phyloP scores from a whole-genome alignment of 53 echinoderm and acorn worm genomes.

The Stichopus horrens region DNA sequence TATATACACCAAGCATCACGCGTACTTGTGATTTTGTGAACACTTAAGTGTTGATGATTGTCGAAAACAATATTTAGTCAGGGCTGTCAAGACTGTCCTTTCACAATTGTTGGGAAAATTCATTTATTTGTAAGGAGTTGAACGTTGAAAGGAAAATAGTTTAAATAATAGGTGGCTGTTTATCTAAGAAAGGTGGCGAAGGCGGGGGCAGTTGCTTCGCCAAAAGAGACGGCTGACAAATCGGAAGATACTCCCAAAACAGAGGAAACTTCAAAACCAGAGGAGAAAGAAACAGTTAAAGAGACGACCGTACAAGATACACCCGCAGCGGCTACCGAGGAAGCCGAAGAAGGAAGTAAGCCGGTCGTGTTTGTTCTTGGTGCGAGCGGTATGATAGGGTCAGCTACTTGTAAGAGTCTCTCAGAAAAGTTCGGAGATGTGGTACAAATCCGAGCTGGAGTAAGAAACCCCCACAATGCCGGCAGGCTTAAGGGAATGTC shows the following conservation, averaged over 20 bases:
- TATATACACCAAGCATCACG: too few relatives aligned
- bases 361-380: slow-evolving; percentile 48
- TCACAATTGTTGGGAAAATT: too few relatives aligned
- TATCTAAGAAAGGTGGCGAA: background rate
- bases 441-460: slow-evolving; percentile 49
- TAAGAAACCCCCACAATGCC: slow-evolving; percentile 28
- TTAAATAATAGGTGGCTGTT: slow-evolving; percentile 18
- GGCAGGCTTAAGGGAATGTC: slow-evolving; percentile 28
- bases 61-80: too few relatives aligned
- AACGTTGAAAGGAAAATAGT: too few relatives aligned
- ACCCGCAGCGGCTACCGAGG: background rate
- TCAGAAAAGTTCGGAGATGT: slow-evolving; percentile 45
- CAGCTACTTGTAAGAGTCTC: slow-evolving; percentile 45
- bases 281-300: background rate
- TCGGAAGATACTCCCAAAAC: background rate
- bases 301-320: background rate
- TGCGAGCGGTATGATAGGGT: slow-evolving; percentile 34
- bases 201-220: background rate
- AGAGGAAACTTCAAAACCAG: slow-evolving; percentile 2
- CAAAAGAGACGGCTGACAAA: slow-evolving; percentile 1
- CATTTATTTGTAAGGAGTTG: too few relatives aligned
- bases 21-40: too few relatives aligned
- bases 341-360: background rate
- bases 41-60: too few relatives aligned
- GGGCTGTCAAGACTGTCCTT: too few relatives aligned